Conservation (phyloP, 2,797 vertebrate genomes). For the Triplophysa yarkandensis region DNA sequence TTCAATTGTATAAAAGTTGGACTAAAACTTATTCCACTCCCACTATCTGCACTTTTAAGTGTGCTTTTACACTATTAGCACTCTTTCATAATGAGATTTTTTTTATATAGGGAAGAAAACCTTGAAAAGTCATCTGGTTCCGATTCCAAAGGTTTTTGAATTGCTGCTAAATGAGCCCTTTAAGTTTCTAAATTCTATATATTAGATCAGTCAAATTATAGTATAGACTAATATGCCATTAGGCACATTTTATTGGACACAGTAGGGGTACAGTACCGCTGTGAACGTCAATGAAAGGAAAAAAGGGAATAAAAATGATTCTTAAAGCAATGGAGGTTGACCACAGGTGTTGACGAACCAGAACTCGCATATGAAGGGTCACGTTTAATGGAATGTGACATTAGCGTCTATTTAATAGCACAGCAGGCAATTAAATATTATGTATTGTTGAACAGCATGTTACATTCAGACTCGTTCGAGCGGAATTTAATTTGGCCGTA, state of each 20-base stretch:
- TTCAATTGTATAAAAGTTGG: too few relatives aligned
- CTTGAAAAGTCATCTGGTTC: conserved; percentile 35
- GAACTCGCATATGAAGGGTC: not conserved
- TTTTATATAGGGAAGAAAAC: conserved; percentile 24
- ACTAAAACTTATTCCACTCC: too few relatives aligned
- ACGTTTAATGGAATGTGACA: conserved; percentile 9
- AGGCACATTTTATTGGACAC: not conserved
- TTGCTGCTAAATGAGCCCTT: not conserved
- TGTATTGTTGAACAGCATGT: conserved; percentile 16
- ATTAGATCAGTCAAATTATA: not conserved
- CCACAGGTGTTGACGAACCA: not conserved
- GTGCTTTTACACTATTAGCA: too few relatives aligned
- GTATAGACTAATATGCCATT: not conserved
- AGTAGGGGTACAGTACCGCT: not conserved
- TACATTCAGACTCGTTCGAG: conserved; percentile 15
- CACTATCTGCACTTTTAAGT: too few relatives aligned
- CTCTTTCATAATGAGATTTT: too few relatives aligned
- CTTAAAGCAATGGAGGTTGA: not conserved
- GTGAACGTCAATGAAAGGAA: not conserved
- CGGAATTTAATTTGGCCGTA: conserved; percentile 14
- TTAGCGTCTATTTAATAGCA: not conserved
- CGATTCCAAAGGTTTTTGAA: conserved; percentile 15
- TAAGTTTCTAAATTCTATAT: not conserved
- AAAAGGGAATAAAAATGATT: not conserved
- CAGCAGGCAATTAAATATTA: conserved; percentile 9